phyloP scores from a whole-genome alignment of 2,113 vertebrate genomes.

The Lonchura striata region DNA sequence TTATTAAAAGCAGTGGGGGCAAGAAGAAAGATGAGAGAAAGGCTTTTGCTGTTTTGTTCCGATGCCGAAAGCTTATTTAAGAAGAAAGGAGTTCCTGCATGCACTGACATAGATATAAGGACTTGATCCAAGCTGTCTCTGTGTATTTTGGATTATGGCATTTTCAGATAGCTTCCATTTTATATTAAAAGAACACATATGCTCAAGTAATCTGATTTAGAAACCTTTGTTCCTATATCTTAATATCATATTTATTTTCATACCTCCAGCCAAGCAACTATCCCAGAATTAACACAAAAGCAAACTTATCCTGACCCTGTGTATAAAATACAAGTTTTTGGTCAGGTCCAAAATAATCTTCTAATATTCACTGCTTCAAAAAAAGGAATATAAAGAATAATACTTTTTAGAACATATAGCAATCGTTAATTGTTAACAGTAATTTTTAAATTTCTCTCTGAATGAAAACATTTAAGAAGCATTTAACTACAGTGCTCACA shows the following conservation, averaged over 20 bases:
- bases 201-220: not conserved
- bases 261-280: not conserved
- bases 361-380: not conserved
- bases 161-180: not conserved
- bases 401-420: not conserved
- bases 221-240: not conserved
- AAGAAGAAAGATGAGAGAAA: slow-evolving; percentile 37
- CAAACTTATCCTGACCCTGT: not conserved
- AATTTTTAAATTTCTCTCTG: not conserved
- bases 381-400: not conserved
- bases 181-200: not conserved
- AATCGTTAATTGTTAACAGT: not conserved
- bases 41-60: slow-evolving; percentile 39
- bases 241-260: not conserved
- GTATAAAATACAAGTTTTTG: not conserved
- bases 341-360: not conserved
- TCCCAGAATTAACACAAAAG: not conserved
- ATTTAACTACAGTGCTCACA: not conserved
- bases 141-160: not conserved
- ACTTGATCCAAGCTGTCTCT: not conserved
- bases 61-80: slow-evolving; percentile 12
- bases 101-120: not conserved
- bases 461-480: not conserved
- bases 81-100: slow-evolving; percentile 31
- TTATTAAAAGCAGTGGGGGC: slow-evolving; percentile 63